These are phyloP conservation scores for Tinea pellionella DNA, from an alignment of 2,888 invertebrate species.

Conservation along the genomic window DNA sequence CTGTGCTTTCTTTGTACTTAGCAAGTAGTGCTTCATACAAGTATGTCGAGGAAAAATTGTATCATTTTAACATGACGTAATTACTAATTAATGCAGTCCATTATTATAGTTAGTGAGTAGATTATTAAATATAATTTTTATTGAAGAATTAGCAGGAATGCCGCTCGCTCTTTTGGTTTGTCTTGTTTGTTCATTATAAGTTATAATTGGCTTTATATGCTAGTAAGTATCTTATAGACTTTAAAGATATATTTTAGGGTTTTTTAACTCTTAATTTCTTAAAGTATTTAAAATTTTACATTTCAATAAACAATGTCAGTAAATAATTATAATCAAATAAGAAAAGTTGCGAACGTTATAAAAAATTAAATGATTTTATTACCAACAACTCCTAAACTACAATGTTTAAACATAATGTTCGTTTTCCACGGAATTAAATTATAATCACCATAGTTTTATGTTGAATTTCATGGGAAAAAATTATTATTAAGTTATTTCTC, in stretches of 20 bases:
- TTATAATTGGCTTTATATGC: too few species aligned
- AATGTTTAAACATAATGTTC: not conserved
- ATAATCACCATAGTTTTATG: not conserved
- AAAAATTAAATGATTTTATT: too few species aligned
- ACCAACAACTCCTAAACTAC: too few species aligned
- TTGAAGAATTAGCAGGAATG: not conserved
- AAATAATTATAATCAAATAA: too few species aligned
- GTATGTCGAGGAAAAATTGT: conserved; percentile 7
- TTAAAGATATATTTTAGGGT: too few species aligned
- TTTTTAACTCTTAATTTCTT: too few species aligned
- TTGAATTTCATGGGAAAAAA: not conserved
- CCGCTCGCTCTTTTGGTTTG: too few species aligned
- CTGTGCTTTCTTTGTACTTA: not conserved
- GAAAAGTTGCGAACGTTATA: too few species aligned
- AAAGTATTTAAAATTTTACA: too few species aligned
- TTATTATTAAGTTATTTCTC: not conserved
- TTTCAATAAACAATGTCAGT: too few species aligned
- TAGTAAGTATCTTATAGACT: too few species aligned
- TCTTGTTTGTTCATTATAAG: too few species aligned
- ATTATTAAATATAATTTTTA: not conserved
- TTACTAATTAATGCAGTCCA: not conserved
- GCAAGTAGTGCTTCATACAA: not conserved
- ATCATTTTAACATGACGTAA: not conserved
- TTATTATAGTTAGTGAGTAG: conserved; percentile 1
- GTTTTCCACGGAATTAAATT: not conserved